phyloP scores from a whole-genome alignment of 2,888 invertebrate species.

The Iphiclides podalirius region DNA sequence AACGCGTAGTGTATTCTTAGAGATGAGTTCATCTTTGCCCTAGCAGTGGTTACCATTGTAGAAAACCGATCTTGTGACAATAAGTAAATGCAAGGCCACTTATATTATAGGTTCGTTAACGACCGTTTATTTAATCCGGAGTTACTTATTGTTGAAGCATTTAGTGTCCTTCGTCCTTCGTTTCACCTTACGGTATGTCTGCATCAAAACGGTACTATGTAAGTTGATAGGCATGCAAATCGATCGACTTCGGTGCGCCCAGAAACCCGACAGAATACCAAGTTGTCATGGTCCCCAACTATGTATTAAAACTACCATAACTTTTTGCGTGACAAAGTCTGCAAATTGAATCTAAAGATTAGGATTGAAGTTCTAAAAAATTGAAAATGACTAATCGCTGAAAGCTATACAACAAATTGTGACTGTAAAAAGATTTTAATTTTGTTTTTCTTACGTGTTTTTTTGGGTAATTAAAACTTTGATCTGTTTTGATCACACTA shows the following conservation, averaged over 20 bases:
- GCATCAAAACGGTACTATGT: conserved; percentile 7
- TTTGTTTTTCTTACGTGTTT: no score
- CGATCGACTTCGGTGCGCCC: neutral
- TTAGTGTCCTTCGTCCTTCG: conserved; percentile 19
- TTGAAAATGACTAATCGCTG: no score
- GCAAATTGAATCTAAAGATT: no score
- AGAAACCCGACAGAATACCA: neutral
- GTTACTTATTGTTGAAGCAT: conserved; percentile 3
- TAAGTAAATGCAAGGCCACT: conserved; percentile 10
- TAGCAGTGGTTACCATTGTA: conserved; percentile 10
- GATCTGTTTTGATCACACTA: no score
- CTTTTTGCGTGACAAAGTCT: no score
- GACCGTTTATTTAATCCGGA: conserved; percentile 13
- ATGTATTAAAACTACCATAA: no score
- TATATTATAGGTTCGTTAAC: conserved; percentile 15
- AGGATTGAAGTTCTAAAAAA: no score
- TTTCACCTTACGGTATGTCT: conserved; percentile 12
- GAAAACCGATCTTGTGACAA: conserved; percentile 1
- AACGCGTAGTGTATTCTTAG: conserved; percentile 7
- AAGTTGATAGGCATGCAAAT: conserved; percentile 16
- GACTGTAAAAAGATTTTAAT: no score
- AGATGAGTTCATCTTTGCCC: conserved; percentile 6
- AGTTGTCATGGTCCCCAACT: neutral
- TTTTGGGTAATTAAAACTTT: no score
- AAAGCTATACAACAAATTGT: no score